Base-by-base conservation (phyloP, 2,888 invertebrate genomes). In the Apoda limacodes region DNA sequence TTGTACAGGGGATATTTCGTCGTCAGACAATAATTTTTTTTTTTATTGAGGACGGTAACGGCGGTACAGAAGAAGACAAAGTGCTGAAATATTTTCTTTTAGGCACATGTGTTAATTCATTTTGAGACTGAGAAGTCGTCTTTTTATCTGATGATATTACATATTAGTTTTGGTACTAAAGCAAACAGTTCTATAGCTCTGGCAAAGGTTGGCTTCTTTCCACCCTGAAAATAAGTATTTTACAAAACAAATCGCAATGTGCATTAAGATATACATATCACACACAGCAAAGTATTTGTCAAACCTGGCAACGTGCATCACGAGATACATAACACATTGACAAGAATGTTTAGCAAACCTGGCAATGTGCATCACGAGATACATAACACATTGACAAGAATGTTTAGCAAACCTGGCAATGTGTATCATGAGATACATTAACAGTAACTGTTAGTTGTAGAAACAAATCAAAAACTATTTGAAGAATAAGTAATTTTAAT, bases 11-110 rank as follows among this genome's bases (percentile, higher is more conserved):
- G 39, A 30, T 35, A 35, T 28, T 25, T 42, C 37, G 30, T 42
- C 35, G 25, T 42, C 42, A 39, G 39, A 42, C 33, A 39, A 32
- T 29, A 42, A 33, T 27, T 37, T 27, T 31, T 34, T 39, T 42
- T 39, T 39, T 39, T 37, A 39, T 30, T 35, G 42, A 39, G 34
- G 37, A 35, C 32, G 26, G 25, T 21, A 19, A 17, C 19, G 23
- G 5, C 30, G 23, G 12, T 35, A 10, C 25, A n/a, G 29, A 29
- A 34, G 9, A 29, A 22, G 25, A 34, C n/a, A n/a, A n/a, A n/a
- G n/a, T n/a, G n/a, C n/a, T n/a, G 25, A 34, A 25, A 29, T 29
- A n/a, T n/a, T n/a, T n/a, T n/a, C n/a, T n/a, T n/a, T n/a, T n/a
- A n/a, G n/a, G n/a, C n/a, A n/a, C n/a, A n/a, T n/a, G n/a, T n/a